Evolutionary conservation across 2,797 vertebrate genomes (phyloP).

Genomic region (Esox lucius): DNA sequence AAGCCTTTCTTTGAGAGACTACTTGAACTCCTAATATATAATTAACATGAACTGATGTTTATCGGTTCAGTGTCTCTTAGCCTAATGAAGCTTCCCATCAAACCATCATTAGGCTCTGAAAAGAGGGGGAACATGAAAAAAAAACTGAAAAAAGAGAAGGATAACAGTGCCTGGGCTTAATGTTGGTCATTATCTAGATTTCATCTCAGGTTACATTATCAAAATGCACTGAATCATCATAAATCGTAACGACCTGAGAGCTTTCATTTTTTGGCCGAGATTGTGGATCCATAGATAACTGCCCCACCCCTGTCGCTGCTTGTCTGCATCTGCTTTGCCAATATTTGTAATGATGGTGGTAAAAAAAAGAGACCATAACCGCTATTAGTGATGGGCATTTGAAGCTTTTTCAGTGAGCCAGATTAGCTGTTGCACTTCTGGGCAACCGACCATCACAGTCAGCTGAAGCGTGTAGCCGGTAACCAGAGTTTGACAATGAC

Average conservation of each 20-base stretch:
- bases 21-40: conserved; percentile 51
- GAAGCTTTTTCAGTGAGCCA: no score
- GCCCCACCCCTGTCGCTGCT: no score
- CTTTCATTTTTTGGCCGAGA: conserved; percentile 30
- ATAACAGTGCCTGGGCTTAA: conserved; percentile 58
- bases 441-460: no score
- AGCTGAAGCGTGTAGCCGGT: no score
- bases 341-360: no score
- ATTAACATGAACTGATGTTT: conserved; percentile 66
- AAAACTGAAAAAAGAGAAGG: conserved; percentile 39
- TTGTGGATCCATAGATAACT: no score
- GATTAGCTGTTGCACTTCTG: no score
- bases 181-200: conserved; percentile 64
- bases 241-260: conserved; percentile 54
- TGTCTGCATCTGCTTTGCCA: no score
- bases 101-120: conserved; percentile 65
- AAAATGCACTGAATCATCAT: conserved; percentile 69
- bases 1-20: conserved; percentile 20
- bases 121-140: conserved; percentile 7
- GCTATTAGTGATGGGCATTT: no score
- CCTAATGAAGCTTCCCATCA: conserved; percentile 74
- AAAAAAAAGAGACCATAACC: no score
- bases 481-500: no score
- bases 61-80: conserved; percentile 57
- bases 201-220: conserved; percentile 60